A percentile compares a stretch with the other conserved stretches of the same genome.
Evolutionary conservation across 2,888 invertebrate species (phyloP).

Genomic region (Cephus pulcher): DNA sequence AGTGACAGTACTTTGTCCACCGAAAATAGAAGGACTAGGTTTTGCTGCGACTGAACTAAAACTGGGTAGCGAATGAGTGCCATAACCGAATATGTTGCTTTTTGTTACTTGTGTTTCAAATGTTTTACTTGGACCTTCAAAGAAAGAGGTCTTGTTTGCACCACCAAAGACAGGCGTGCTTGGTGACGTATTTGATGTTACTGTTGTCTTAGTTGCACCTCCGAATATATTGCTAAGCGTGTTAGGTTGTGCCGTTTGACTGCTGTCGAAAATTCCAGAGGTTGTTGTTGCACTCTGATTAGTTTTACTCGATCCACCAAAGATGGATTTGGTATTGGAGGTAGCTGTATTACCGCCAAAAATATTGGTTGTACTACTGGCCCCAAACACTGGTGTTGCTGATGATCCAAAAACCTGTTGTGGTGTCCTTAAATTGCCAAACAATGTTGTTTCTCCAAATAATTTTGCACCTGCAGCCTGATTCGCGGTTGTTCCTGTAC

Average conservation of each 20-base stretch:
- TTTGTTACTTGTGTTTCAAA: neutral
- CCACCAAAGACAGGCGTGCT: neutral
- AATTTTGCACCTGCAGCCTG: neutral
- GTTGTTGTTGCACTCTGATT: neutral
- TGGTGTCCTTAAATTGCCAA: neutral
- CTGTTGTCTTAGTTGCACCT: conserved; percentile 24
- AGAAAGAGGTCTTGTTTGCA: neutral
- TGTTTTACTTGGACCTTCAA: neutral
- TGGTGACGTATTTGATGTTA: conserved; percentile 25
- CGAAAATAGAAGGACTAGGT: conserved; percentile 18
- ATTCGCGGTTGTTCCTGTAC: neutral
- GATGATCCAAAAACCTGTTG: conserved; percentile 5
- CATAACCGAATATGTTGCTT: conserved; percentile 25
- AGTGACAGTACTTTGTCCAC: neutral
- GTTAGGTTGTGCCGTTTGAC: conserved; percentile 4
- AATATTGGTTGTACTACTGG: conserved; percentile 13
- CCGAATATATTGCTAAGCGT: conserved; percentile 37
- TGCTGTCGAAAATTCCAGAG: neutral
- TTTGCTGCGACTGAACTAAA: conserved; percentile 11
- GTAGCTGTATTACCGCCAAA: conserved; percentile 19
- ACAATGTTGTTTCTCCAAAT: neutral
- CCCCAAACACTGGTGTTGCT: conserved; percentile 26
- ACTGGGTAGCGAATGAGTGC: conserved; percentile 24
- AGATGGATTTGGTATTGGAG: conserved; percentile 33
- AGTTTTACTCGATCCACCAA: conserved; percentile 27